Percentiles rank a stretch among this genome's conserved stretches.
Evolutionary conservation across 2,888 invertebrate genomes (phyloP).

Genomic region (Rhamnusium bicolor): DNA sequence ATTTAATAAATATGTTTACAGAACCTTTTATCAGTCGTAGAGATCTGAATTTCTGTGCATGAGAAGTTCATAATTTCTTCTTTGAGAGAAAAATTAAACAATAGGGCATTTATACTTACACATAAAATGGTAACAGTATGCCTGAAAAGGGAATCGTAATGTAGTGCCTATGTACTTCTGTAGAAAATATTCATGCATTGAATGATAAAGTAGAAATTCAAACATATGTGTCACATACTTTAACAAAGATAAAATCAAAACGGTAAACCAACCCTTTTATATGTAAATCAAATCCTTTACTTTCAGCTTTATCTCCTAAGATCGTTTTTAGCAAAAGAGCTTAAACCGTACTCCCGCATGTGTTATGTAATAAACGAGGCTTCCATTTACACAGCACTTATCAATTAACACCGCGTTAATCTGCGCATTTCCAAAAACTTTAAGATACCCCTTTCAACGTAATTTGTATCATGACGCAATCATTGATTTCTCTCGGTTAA

Average conservation of each 20-base stretch:
- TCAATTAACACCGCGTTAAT: conserved; percentile 4
- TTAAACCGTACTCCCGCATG: conserved; percentile 41
- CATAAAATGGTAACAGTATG: neutral
- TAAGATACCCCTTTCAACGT: neutral
- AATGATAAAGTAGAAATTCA: conserved; percentile 44
- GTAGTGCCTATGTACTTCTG: conserved; percentile 26
- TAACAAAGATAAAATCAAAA: conserved; percentile 50
- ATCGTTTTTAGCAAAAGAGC: conserved; percentile 49
- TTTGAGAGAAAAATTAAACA: neutral
- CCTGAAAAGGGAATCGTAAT: conserved; percentile 15
- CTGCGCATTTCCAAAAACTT: neutral
- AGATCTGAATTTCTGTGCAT: neutral
- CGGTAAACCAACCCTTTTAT: conserved; percentile 51
- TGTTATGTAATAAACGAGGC: conserved; percentile 47
- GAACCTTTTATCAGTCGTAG: neutral
- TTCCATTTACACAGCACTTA: conserved; percentile 1
- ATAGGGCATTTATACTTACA: neutral
- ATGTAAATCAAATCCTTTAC: conserved; percentile 53
- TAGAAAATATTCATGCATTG: conserved; percentile 37
- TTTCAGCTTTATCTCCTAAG: conserved; percentile 49
- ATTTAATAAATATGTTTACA: neutral
- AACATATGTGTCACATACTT: conserved; percentile 50
- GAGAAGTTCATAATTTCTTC: neutral
- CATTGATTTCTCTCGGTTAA: neutral
- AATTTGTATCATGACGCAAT: neutral